Evolutionary conservation across 1,140 invertebrate species (phyloP).

Genomic region (Cydia strobilella): DNA sequence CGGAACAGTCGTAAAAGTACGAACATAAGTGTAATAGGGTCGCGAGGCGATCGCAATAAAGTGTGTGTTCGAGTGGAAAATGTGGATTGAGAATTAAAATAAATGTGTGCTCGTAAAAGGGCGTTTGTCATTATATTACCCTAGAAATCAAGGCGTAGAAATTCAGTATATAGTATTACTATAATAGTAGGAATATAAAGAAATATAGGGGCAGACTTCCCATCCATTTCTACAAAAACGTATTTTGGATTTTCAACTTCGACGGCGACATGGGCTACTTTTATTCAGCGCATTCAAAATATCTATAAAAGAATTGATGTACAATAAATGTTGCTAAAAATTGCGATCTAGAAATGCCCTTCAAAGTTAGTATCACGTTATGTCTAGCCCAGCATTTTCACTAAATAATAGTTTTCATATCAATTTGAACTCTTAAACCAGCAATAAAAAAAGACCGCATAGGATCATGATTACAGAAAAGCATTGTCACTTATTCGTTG

Average conservation of each 20-base stretch:
- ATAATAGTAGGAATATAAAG: too few relatives aligned
- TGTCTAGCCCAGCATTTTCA: background rate
- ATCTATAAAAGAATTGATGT: too few relatives aligned
- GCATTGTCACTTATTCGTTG: conserved; percentile 9
- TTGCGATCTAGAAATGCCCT: too few relatives aligned
- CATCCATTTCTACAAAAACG: too few relatives aligned
- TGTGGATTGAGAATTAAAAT: conserved; percentile 21
- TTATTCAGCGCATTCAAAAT: too few relatives aligned
- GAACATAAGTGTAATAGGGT: conserved; percentile 25
- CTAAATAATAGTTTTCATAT: background rate
- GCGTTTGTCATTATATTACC: background rate
- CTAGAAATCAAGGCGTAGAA: background rate
- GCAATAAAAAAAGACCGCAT: background rate
- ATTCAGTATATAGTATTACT: too few relatives aligned
- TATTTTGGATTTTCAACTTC: too few relatives aligned
- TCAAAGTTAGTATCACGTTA: too few relatives aligned
- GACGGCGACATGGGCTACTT: too few relatives aligned
- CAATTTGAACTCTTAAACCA: background rate
- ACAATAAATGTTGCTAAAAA: too few relatives aligned
- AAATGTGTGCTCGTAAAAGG: conserved; percentile 15
- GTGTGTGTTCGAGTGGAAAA: conserved; percentile 21
- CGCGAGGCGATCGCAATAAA: conserved; percentile 11
- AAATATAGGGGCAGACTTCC: too few relatives aligned
- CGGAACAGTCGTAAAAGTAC: conserved; percentile 17
- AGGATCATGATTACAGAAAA: conserved; percentile 7